These are phyloP conservation scores for Sylvilagus floridanus DNA, from an alignment of 2,797 vertebrate genomes.

Conservation along the genomic window DNA sequence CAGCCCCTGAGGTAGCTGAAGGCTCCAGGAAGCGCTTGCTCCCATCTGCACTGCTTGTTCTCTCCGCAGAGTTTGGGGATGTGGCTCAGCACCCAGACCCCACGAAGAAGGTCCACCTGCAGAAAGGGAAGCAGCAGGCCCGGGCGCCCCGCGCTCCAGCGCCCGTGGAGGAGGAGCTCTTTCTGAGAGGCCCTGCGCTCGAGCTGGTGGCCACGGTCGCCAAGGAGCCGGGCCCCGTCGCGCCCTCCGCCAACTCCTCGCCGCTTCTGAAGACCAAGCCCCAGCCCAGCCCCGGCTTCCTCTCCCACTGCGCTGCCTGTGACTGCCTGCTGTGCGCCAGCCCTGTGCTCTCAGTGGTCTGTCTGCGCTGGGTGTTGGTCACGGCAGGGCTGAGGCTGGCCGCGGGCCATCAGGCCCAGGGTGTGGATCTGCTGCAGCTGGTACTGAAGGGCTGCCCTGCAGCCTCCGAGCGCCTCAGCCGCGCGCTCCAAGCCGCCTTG, in stretches of 20 bases:
- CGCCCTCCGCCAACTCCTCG: constrained; percentile 84
- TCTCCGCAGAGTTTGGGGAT: constrained; percentile 76
- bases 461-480: constrained; percentile 69
- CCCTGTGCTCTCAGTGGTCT: constrained; percentile 88
- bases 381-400: constrained; percentile 87
- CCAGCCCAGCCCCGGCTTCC: constrained; percentile 87
- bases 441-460: constrained; percentile 87
- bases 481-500: constrained; percentile 46
- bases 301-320: constrained; percentile 89
- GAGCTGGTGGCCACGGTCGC: constrained; percentile 85
- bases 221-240: constrained; percentile 61
- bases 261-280: constrained; percentile 88
- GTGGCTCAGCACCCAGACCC: neutral
- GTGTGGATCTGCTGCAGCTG: constrained; percentile 85
- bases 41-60: neutral
- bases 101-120: constrained; percentile 75
- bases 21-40: neutral
- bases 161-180: constrained; percentile 77
- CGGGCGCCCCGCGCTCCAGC: accelerated
- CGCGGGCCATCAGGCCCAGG: constrained; percentile 41
- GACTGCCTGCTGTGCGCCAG: constrained; percentile 92
- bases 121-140: constrained; percentile 70
- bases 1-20: neutral
- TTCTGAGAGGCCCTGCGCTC: constrained; percentile 88
- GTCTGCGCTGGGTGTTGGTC: constrained; percentile 91